Evolutionary conservation across 2,888 invertebrate species (phyloP).

Genomic region (Hydraecia micacea): DNA sequence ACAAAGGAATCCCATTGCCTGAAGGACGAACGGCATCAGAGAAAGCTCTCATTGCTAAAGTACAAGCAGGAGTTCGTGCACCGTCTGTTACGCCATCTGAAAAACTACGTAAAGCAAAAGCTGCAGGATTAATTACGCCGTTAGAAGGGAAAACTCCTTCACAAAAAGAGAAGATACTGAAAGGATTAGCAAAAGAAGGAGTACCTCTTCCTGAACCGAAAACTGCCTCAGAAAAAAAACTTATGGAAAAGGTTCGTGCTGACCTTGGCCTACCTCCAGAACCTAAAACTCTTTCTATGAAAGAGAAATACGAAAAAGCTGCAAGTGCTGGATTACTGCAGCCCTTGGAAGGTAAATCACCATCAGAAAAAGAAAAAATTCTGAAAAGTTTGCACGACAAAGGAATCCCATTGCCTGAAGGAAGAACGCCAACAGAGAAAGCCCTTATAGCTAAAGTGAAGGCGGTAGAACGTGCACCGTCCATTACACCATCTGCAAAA

Average conservation of each 20-base stretch:
- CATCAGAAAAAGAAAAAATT: not conserved
- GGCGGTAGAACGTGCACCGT: not conserved
- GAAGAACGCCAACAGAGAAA: not conserved
- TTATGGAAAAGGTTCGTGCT: not conserved
- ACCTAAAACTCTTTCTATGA: not conserved
- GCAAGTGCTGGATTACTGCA: not conserved
- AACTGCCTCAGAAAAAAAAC: not conserved
- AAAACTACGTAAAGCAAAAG: not conserved
- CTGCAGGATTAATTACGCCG: not conserved
- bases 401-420: constrained; percentile 5
- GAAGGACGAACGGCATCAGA: not conserved
- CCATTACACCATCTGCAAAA: not conserved
- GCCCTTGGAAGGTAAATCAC: not conserved
- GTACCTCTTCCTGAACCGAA: constrained; percentile 33
- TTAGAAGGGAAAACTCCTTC: constrained; percentile 5
- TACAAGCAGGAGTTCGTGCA: not conserved
- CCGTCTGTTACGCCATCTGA: not conserved
- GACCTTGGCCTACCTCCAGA: constrained; percentile 6
- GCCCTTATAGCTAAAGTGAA: constrained; percentile 1
- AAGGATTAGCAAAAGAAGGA: constrained; percentile 59
- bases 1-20: constrained; percentile 1
- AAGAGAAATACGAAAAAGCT: not conserved
- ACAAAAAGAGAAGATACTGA: constrained; percentile 58
- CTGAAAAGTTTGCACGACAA: not conserved
- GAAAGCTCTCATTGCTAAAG: not conserved